Conservation (phyloP, 2,113 vertebrate species). For the Apus apus region DNA sequence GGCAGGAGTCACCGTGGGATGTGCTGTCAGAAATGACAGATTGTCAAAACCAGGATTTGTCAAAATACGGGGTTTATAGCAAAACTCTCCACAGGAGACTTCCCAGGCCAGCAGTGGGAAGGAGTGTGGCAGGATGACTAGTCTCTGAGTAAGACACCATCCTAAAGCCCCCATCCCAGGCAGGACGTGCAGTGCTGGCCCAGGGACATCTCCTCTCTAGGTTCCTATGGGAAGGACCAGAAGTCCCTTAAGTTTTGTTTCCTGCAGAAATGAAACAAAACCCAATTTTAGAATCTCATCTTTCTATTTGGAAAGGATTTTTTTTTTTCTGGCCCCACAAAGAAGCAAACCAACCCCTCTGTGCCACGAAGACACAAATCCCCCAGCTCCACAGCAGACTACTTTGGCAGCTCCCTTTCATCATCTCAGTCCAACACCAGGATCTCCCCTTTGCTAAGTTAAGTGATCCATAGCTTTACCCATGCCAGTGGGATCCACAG, state of each 20-base stretch:
- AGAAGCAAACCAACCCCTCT: background rate
- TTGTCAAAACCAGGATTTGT: background rate
- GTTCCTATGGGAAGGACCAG: background rate
- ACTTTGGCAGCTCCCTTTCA: background rate
- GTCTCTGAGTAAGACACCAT: background rate
- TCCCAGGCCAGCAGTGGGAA: background rate
- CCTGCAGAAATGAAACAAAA: background rate
- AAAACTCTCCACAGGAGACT: background rate
- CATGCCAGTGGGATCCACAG: background rate
- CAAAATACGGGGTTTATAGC: background rate
- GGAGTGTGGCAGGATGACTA: background rate
- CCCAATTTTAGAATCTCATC: background rate
- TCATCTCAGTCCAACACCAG: background rate
- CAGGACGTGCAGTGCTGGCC: background rate
- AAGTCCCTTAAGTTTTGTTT: background rate
- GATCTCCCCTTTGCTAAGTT: background rate
- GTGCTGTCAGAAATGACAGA: background rate
- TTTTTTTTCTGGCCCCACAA: background rate
- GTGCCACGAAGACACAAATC: background rate
- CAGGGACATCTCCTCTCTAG: background rate
- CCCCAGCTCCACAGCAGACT: background rate
- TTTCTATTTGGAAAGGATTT: background rate
- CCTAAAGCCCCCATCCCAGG: background rate
- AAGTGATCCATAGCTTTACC: background rate
- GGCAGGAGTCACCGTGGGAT: background rate